Evolutionary conservation across 2,888 invertebrate genomes (phyloP).

Genomic region (Lomographa bimaculata): DNA sequence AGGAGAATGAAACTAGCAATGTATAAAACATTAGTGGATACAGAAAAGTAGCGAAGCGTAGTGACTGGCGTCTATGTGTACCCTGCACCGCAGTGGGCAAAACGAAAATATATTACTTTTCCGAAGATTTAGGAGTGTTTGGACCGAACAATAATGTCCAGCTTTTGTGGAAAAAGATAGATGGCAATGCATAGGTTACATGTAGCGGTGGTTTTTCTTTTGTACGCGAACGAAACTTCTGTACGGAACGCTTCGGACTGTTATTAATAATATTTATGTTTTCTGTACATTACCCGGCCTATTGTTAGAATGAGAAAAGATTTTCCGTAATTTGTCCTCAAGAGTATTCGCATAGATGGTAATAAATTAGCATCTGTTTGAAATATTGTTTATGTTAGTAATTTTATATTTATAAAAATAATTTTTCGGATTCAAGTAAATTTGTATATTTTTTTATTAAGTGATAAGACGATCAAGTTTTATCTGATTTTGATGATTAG

Average conservation of each 20-base stretch:
- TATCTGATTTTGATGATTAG: too few relatives aligned
- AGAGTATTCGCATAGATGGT: conserved; percentile 33
- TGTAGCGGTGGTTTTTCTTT: conserved; percentile 78
- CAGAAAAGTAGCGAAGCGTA: conserved; percentile 71
- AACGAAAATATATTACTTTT: conserved; percentile 85
- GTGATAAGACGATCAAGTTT: too few relatives aligned
- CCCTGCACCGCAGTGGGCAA: conserved; percentile 78
- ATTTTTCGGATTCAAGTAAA: too few relatives aligned
- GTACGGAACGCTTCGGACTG: conserved; percentile 59
- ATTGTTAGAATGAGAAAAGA: conserved; percentile 61
- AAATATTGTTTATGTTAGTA: conserved; percentile 1
- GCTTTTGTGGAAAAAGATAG: conserved; percentile 84
- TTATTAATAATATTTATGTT: conserved; percentile 81
- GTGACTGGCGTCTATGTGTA: conserved; percentile 61
- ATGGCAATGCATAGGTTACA: conserved; percentile 83
- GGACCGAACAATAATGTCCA: conserved; percentile 85
- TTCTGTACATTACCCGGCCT: conserved; percentile 59
- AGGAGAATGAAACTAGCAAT: conserved; percentile 54
- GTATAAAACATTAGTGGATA: conserved; percentile 80
- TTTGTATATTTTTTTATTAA: too few relatives aligned
- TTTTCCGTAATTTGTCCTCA: conserved; percentile 53
- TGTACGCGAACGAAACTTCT: conserved; percentile 78
- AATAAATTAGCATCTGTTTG: background rate
- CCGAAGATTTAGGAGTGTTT: conserved; percentile 84
- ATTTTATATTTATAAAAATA: too few relatives aligned